phyloP scores from a whole-genome alignment of 2,113 vertebrate species.

The Apeltes quadracus region DNA sequence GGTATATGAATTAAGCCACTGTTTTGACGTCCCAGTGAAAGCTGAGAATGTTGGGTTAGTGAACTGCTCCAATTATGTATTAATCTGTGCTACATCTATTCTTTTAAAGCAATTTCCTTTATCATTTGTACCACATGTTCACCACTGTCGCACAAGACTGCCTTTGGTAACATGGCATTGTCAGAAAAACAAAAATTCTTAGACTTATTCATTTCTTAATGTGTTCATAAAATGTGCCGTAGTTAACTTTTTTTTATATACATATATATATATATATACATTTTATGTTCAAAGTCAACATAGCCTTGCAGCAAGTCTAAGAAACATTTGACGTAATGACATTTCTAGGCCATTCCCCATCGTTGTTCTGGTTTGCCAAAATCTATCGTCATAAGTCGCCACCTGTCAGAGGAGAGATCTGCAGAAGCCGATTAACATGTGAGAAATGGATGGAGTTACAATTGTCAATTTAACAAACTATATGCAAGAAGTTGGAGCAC shows the following conservation, averaged over 20 bases:
- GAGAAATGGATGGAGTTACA: background rate
- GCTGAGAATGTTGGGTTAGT: constrained; percentile 9
- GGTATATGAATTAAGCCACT: constrained; percentile 11
- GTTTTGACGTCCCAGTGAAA: constrained; percentile 19
- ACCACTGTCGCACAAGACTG: background rate
- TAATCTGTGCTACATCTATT: background rate
- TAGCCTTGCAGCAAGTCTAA: constrained; percentile 6
- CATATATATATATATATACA: background rate
- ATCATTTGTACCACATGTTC: background rate
- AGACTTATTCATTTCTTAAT: background rate
- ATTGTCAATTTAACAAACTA: background rate
- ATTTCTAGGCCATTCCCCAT: constrained; percentile 19
- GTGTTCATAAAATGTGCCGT: background rate
- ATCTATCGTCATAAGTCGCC: constrained; percentile 3
- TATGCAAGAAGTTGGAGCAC: constrained; percentile 19
- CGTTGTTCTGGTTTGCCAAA: constrained; percentile 13
- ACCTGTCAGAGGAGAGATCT: background rate
- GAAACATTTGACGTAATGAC: constrained; percentile 3
- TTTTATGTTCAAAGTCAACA: constrained; percentile 18
- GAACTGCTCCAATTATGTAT: constrained; percentile 2
- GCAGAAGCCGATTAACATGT: background rate
- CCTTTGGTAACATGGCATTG: background rate
- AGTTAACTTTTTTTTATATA: background rate
- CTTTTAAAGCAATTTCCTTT: background rate
- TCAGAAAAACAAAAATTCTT: background rate